Evolutionary conservation across 2,113 vertebrate genomes (phyloP), one percentile per base, ranked within the genome.

Genomic region (Syngnathus scovelli): DNA sequence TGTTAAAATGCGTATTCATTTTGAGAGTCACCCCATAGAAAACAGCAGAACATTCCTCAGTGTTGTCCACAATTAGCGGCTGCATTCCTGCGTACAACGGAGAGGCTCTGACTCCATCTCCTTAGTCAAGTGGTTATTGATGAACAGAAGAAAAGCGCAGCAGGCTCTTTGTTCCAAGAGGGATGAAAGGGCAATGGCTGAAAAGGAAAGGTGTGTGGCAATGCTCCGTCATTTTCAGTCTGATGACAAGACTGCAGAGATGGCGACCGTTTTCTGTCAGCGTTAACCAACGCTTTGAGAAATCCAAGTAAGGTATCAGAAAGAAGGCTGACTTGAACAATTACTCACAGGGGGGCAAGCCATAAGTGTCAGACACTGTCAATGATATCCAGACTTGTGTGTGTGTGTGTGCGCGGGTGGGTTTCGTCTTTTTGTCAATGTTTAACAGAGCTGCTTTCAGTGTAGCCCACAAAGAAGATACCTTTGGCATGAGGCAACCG

Each of bases 301-400:
- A 58, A 33, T 44, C 61, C 39, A 61, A 44, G 61, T 27, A 62
- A 43, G 39, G 61, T 44, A 62, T 23, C n/a, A 70, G 36, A 56
- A 56, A 58, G 68, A 18, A 72, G 69, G 75, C 68, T 80, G 64
- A 48, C 8, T 48, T 43, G 61, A 54, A 68, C 67, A 39, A 81
- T 64, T 71, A 67, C 64, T 82, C 78, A 78, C 69, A 67, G 55
- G 44, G 39, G 39, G 65, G 21, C 38, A 75, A 79, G 71, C 59
- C 75, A 69, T 58, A 69, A 82, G 68, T 78, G 79, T 74, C 69
- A 58, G 21, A 62, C 54, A 69, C 80, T 74, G 79, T 82, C 82
- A 83, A 72, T 60, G 79, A 84, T 72, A 79, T 62, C 76, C 64
- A 51, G 64, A 58, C 55, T 44, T 18, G 21, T 27, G 52, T 21